Base-by-base conservation (phyloP, 2,888 invertebrate species). In the Seira musarum region DNA sequence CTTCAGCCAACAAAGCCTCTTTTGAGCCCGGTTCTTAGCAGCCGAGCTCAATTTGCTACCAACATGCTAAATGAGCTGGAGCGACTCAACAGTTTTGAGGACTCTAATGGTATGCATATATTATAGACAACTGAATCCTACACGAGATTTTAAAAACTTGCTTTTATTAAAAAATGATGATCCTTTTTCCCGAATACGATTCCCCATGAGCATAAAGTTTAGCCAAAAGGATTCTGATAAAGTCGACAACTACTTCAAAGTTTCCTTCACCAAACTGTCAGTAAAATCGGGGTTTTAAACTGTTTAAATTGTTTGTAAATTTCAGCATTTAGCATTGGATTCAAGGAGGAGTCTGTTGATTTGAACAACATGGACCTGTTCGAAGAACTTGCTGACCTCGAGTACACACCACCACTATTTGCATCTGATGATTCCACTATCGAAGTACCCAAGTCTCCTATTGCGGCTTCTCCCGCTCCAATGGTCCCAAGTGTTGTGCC, bases 301-400 rank as follows among this genome's bases (percentile, higher is more conserved):
- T 53, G 22, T 53, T 13, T 53, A 15, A 6, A 53, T 53, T 53
- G n/a, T 17, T 61, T 61, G 10, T 61, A 5, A 19, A 10, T 8
- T 60, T 3, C 30, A 82, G 82, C 57, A 13, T 82, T 82, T 61
- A 65, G 78, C 46, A 78, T 81, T 68, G 49, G 61, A 46, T 60
- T 21, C 30, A 73, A 74, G 46, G 85, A 86, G 69, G 82, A 83
- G 68, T 84, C 84, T n/a, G 76, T 83, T 8, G 79, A 84, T 57
- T 74, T 86, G 78, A 83, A 84, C 69, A 30, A 30, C n/a, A 74
- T 84, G 82, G 79, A 82, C 70, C 69, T 72, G 19, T 85, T 85
- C 46, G 83, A 83, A n/a, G 85, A 84, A 66, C 83, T 85, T 10
- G 69, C 71, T 6, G 83, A 82, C 53, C 35, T 84, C 22, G 84